Evolutionary conservation across 2,888 invertebrate genomes (phyloP).

Genomic region (Chouioia cunea): DNA sequence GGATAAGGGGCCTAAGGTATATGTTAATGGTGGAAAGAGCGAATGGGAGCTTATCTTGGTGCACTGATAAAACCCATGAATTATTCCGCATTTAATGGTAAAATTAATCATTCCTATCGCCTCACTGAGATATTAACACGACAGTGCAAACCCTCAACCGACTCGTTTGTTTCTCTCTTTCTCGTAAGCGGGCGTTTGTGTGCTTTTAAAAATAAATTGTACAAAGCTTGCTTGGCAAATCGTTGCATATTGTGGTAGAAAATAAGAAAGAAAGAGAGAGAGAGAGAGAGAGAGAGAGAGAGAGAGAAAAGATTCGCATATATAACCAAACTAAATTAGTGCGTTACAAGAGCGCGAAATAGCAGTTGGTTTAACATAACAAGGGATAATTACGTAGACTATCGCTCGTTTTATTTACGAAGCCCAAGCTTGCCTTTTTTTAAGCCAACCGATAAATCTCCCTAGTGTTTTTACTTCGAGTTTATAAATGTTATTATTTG

Average conservation of each 20-base stretch:
- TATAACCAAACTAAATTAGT: no score
- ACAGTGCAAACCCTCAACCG: background rate
- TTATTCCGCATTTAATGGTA: constrained; percentile 30
- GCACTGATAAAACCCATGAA: constrained; percentile 33
- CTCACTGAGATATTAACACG: background rate
- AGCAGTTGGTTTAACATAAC: constrained; percentile 34
- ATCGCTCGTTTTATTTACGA: constrained; percentile 23
- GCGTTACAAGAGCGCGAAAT: constrained; percentile 23
- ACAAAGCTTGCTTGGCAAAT: constrained; percentile 18
- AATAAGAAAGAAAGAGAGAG: no score
- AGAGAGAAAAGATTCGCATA: no score
- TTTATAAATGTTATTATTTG: no score
- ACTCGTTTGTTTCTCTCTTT: constrained; percentile 16
- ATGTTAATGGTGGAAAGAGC: no score
- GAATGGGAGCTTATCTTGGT: constrained; percentile 26
- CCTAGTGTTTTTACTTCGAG: background rate
- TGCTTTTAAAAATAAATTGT: no score
- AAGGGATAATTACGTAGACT: constrained; percentile 24
- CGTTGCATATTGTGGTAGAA: no score
- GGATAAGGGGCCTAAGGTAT: constrained; percentile 28
- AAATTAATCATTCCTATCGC: constrained; percentile 30
- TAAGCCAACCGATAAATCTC: constrained; percentile 1
- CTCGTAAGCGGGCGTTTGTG: background rate
- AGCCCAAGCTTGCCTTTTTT: background rate
- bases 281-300: no score